A percentile compares a stretch with the other conserved stretches of the same genome.
These are phyloP conservation scores for Chaetodon trifasciatus DNA, from an alignment of 2,797 vertebrate genomes.

Conservation along the genomic window DNA sequence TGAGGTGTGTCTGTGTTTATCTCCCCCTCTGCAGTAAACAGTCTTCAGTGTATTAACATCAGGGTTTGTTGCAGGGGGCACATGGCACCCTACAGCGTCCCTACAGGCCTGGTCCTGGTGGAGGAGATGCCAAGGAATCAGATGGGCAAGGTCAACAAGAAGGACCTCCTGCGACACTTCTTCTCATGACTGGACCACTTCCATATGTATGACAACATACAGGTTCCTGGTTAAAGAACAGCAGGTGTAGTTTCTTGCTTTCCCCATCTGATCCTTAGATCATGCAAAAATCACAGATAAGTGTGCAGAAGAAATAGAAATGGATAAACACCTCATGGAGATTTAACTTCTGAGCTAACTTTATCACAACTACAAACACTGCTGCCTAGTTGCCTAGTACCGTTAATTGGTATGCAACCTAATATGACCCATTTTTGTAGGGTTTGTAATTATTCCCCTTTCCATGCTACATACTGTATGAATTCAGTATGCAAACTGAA, in stretches of 20 bases:
- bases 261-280: not conserved
- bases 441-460: conserved; percentile 5
- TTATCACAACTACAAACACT: conserved; percentile 26
- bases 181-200: conserved; percentile 70
- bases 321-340: not conserved
- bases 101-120: conserved; percentile 91
- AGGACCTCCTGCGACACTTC: conserved; percentile 89
- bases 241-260: not conserved
- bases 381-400: not conserved
- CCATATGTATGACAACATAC: not conserved
- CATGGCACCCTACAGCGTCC: conserved; percentile 91
- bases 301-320: not conserved
- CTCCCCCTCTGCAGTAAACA: conserved; percentile 38
- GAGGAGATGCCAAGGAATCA: conserved; percentile 94
- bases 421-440: conserved; percentile 7
- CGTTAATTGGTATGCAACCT: not conserved
- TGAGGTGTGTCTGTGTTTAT: conserved; percentile 37
- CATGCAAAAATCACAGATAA: not conserved
- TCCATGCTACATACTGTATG: not conserved
- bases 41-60: conserved; percentile 51
- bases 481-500: not conserved
- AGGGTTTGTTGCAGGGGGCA: conserved; percentile 84
- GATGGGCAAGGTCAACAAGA: conserved; percentile 99
- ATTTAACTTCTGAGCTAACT: conserved; percentile 15
- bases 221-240: conserved; percentile 29